Percentiles rank a stretch among this genome's conserved stretches.
Evolutionary conservation across 2,888 invertebrate species (phyloP).

Genomic region (Shargacucullia verbasci): DNA sequence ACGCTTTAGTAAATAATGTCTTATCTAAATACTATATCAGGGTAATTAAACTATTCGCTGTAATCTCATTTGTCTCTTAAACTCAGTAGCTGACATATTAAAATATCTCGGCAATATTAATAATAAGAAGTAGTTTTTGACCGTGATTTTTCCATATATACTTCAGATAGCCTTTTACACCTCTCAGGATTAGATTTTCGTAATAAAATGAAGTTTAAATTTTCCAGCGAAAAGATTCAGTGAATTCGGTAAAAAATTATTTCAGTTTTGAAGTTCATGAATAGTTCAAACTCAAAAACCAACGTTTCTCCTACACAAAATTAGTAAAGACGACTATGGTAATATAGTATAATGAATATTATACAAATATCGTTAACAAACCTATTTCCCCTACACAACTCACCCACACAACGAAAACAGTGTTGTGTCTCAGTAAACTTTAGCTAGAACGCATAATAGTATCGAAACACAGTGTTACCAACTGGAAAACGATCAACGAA

Average conservation of each 20-base stretch:
- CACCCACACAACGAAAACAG: slow-evolving; percentile 2
- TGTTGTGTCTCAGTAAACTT: slow-evolving; percentile 17
- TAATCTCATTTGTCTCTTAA: slow-evolving; percentile 7
- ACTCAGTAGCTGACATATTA: not conserved
- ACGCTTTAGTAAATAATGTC: not conserved
- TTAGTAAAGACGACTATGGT: too few relatives aligned
- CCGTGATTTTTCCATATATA: too few relatives aligned
- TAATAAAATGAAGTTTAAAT: too few relatives aligned
- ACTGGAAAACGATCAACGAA: slow-evolving; percentile 45
- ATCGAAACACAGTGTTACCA: slow-evolving; percentile 25
- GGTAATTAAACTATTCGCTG: not conserved
- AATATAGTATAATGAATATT: too few relatives aligned
- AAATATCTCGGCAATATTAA: slow-evolving; percentile 8
- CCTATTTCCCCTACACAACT: slow-evolving; percentile 22
- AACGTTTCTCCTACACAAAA: too few relatives aligned
- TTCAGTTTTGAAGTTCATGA: too few relatives aligned
- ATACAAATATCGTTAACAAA: slow-evolving; percentile 27
- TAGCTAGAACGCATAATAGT: slow-evolving; percentile 19
- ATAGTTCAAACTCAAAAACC: too few relatives aligned
- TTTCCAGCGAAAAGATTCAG: too few relatives aligned
- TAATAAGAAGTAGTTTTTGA: not conserved
- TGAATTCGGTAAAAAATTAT: too few relatives aligned
- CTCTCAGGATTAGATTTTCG: too few relatives aligned
- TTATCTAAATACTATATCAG: not conserved
- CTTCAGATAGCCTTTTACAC: too few relatives aligned